Base-by-base conservation (phyloP, 2,888 invertebrate genomes). In the Protodeltote pygarga region DNA sequence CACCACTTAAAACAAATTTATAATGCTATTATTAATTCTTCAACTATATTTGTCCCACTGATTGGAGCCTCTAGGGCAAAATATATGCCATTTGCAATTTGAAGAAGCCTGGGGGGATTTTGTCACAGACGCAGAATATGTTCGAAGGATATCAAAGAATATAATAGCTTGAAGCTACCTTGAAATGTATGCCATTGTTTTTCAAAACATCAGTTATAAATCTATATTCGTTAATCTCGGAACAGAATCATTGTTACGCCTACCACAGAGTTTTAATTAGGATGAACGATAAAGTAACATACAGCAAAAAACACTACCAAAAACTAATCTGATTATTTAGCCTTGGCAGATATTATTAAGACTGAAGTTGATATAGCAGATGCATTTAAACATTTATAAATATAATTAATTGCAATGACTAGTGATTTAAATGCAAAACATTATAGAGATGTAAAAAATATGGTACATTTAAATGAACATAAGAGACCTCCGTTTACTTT, bases 1-100 rank as follows among this genome's bases (percentile, higher is more conserved):
- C n/a, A 11, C 21, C 44, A 44, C 16, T 46, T 39, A 20, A 32
- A 37, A 53, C 35, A 53, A n/a, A 54, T 53, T 19, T 15, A 29
- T 24, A 16, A 37, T 11, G 27, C 19, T 27, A 51, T 44, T 44
- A 45, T 35, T 31, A 25, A 42, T 55, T 38, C 21, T 38, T 44
- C 52, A 21, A 21, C 21, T 15, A 19, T 34, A n/a, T 17, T 13
- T 16, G 19, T 17, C 11, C 15, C 5, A 42, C 19, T 35, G 9
- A 23, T 37, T 54, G 23, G 23, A 21, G 6, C 33, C 47, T 37
- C 13, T 8, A 15, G 39, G 13, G 23, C 19, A 34, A 31, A 14
- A 16, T 25, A 10, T 27, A 29, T 29, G n/a, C n/a, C 24, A 51
- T 2, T 40, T 28, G 23, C 10, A 17, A 28, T 28, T 35, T 28